Conservation (phyloP, 1,140 invertebrate genomes). For the Drosophila ironensis region DNA sequence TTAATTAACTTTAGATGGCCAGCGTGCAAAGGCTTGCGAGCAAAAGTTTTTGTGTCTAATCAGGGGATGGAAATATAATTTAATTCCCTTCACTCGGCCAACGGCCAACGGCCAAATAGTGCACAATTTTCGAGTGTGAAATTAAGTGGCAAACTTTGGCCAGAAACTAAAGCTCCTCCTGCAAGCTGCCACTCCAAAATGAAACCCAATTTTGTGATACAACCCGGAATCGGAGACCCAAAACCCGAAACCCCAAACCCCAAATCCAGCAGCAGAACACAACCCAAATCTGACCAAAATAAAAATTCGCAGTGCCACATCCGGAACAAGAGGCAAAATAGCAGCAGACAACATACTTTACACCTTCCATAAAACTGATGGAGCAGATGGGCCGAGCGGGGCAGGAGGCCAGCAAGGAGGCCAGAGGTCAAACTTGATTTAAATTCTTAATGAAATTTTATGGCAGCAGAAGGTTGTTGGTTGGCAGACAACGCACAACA, state of each 20-base stretch:
- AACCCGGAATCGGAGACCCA: neutral
- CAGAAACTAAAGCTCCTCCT: neutral
- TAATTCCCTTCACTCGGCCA: too few relatives aligned
- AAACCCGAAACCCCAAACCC: too few relatives aligned
- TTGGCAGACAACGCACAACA: too few relatives aligned
- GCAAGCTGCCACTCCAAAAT: too few relatives aligned
- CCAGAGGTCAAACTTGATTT: constrained; percentile 52
- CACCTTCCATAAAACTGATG: constrained; percentile 2
- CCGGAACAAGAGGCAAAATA: neutral
- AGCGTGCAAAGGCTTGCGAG: too few relatives aligned
- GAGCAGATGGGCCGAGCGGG: constrained; percentile 3
- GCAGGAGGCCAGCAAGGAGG: too few relatives aligned
- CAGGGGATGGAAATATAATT: too few relatives aligned
- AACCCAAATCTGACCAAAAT: constrained; percentile 10
- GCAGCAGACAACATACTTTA: constrained; percentile 3
- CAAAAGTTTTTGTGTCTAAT: too few relatives aligned
- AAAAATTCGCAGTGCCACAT: neutral
- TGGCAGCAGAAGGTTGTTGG: neutral
- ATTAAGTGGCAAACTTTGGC: neutral
- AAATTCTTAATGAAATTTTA: constrained; percentile 62
- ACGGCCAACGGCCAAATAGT: too few relatives aligned
- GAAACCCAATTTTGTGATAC: neutral
- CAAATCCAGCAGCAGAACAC: too few relatives aligned
- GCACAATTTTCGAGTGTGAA: too few relatives aligned
- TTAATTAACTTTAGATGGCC: neutral